Evolutionary conservation across 2,797 vertebrate species (phyloP), one percentile per base, ranked within the genome.

Genomic region (Dromococcyx pavoninus): DNA sequence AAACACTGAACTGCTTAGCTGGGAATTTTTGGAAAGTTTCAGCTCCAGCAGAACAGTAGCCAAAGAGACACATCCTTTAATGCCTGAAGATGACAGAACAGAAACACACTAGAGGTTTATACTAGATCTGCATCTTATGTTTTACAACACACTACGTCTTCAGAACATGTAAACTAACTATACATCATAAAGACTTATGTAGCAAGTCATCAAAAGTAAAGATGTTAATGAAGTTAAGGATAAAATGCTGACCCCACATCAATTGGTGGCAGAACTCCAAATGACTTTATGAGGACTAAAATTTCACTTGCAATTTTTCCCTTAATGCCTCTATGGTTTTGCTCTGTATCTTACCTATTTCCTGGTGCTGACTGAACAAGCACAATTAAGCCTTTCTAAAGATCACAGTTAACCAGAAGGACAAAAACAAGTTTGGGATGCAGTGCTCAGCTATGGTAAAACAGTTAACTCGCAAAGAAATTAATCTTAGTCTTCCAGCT

Each of bases 1-100:
- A 94, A 88, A 94, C 92, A 93, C 89, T 93, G 91, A 97, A 91
- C 76, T 90, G 92, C 89, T 95, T 90, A 93, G 89, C 93, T 95
- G 77, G 19, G 80, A 94, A 88, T 86, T 96, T 88, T 91, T 91
- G 94, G 91, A 88, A 88, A 95, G 82, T 88, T 95, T 97, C 95
- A 94, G 88, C 72, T 93, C 74, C 91, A 91, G 86, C 86, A 91
- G 51, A 84, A 74, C 57, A 67, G 91, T 82, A 95, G 95, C 92
- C 94, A 91, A 89, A 95, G 80, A 92, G 91, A 91, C 86, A 91
- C 89, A 90, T 96, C 83, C 80, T 94, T 94, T 76, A 92, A 76
- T 77, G 71, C 86, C 91, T 93, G 86, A 80, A 93, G 93, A 95
- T 46, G 71, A 95, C 82, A 91, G 74, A 96, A 95, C 41, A 95